Evolutionary conservation across 2,888 invertebrate species (phyloP), one percentile per base, ranked within the genome.

Genomic region (Rhagonycha lutea): DNA sequence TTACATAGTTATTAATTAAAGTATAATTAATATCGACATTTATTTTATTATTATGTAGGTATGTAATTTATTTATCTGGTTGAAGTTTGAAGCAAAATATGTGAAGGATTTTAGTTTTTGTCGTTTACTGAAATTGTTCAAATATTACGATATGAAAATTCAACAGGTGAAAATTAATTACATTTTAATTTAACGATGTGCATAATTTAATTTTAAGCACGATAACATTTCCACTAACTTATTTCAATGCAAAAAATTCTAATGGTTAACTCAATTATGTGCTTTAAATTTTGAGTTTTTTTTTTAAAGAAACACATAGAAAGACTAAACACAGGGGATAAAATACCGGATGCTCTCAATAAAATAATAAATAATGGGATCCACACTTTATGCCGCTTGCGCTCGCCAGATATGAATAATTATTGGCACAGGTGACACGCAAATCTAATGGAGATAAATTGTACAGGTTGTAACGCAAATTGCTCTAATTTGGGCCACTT

Each of bases 141-240:
- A 47, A 47, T n/a, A 47, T 9, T 63, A 28, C 68, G 68, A 71
- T 72, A 62, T 70, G 18, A 63, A 73, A 67, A 61, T 70, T 72
- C 76, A 76, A 76, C 76, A 76, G 76, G 76, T 76, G 76, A 60
- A 70, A 72, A 70, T 23, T 73, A 76, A 76, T 73, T 76, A 68
- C 70, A 73, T 76, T 73, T 73, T 14, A 70, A 76, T 69, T 76
- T 76, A 73, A 76, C 70, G 24, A 73, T 73, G 9, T 61, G 60
- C 61, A 67, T 75, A 76, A 76, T 73, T 76, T 69, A 72, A 72
- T 76, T 72, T 69, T n/a, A 24, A 23, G 14, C 65, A 32, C 62
- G 68, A 70, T 18, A 70, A 32, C 67, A 14, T 61, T n/a, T 32
- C 32, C 12, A n/a, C n/a, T 12, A 32, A 4, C 12, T 32, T 5